Evolutionary conservation across 2,113 vertebrate species (phyloP).

Genomic region (Benitochromis conjunctus): DNA sequence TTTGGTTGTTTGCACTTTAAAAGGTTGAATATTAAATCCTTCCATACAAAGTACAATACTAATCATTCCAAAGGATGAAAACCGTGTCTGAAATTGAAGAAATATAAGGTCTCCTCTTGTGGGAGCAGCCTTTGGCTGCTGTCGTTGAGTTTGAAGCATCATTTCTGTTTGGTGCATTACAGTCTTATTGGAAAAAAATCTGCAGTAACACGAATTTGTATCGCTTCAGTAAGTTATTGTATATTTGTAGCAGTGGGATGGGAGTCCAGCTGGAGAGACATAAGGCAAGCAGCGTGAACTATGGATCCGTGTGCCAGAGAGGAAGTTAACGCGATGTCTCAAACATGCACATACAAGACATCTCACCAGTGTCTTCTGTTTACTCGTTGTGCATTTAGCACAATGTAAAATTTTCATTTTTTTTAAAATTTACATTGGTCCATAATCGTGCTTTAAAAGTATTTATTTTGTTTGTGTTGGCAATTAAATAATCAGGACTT

Average conservation of each 20-base stretch:
- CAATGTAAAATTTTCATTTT: neutral
- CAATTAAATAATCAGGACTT: neutral
- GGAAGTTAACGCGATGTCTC: slow-evolving; percentile 67
- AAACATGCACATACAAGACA: slow-evolving; percentile 39
- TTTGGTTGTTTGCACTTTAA: neutral
- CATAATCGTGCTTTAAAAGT: neutral
- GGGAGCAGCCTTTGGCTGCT: neutral
- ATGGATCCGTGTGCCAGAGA: slow-evolving; percentile 55
- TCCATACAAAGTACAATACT: neutral
- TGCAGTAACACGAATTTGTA: neutral
- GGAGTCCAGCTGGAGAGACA: slow-evolving; percentile 73
- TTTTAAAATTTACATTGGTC: neutral
- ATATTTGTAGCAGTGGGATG: slow-evolving; percentile 40
- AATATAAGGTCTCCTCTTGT: neutral
- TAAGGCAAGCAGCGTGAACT: slow-evolving; percentile 73
- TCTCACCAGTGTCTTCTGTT: slow-evolving; percentile 33
- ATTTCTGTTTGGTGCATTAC: neutral
- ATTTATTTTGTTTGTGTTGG: neutral
- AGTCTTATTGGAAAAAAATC: neutral
- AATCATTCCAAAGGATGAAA: neutral
- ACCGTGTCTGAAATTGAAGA: neutral
- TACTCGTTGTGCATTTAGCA: neutral
- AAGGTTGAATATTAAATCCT: neutral
- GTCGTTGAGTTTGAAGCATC: neutral
- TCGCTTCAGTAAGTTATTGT: slow-evolving; percentile 19